Evolutionary conservation across 2,113 vertebrate species (phyloP).

Genomic region (Gallinago paraguaiae): DNA sequence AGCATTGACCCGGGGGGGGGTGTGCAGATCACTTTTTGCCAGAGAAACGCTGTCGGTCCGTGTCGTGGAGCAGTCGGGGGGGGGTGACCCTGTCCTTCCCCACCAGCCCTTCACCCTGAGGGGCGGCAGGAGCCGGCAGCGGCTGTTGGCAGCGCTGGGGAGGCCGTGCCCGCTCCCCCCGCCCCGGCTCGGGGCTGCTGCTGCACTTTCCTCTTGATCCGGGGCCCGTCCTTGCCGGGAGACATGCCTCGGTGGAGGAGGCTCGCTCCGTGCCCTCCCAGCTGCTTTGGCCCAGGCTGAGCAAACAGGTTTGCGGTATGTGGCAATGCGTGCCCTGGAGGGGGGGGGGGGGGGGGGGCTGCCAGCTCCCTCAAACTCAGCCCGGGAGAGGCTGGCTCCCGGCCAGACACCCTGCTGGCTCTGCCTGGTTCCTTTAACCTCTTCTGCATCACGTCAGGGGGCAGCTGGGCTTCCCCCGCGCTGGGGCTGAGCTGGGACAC

Average conservation of each 20-base stretch:
- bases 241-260: neutral
- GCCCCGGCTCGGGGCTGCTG: neutral
- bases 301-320: slow-evolving; percentile 14
- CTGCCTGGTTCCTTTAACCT: neutral
- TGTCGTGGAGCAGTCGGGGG: accelerated
- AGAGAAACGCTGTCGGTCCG: accelerated
- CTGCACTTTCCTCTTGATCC: neutral
- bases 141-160: neutral
- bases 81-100: neutral
- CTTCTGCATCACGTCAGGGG: neutral
- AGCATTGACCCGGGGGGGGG: neutral
- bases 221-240: neutral
- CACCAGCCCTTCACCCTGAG: accelerated
- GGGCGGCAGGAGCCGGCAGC: neutral
- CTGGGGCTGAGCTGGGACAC: neutral
- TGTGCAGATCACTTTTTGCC: neutral
- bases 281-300: neutral
- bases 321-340: neutral
- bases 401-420: neutral
- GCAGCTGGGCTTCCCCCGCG: neutral
- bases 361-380: neutral
- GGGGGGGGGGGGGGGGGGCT: neutral
- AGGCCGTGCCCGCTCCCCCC: neutral
- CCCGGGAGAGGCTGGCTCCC: neutral
- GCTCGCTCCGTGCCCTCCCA: neutral